Evolutionary conservation across 1,140 invertebrate genomes (phyloP), one percentile per base, ranked within the genome.

Genomic region (Cylas formicarius): DNA sequence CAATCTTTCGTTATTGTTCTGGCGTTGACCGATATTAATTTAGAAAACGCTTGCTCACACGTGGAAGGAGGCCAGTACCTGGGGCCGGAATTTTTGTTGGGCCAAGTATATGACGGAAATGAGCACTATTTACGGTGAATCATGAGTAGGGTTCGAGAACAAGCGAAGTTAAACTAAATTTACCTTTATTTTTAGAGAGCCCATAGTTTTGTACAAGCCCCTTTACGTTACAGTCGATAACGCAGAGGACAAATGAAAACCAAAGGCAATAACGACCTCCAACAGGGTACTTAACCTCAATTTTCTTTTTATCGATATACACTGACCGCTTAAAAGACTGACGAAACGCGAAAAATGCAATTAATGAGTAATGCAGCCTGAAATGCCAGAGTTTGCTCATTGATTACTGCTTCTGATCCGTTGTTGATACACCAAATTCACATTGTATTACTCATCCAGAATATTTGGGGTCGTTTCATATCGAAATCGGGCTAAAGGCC

Each of bases 1-100:
- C 29, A 32, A 32, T 32, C 8, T 32, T 32, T 13, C 11, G 11
- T 13, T 11, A 13, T 32, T 32, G 5, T 33, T 11, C 31, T 2
- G 7, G 18, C 1, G 31, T 32, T 32, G 22, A 23, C 4, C 36
- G 24, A 35, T 46, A 48, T 35, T 40, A 52, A 67, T 67, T 10
- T 61, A 86, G 84, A 84, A 56, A 72, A 75, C 21, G 81, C 81
- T 7, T 74, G 71, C 34, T 74, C 80, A 13, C 77, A 83, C 52
- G 82, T 86, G 0, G 85, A 87, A 67, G 86, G 84, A 11, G 86
- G 86, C 0, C 77, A 78, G 60, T 88, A 88, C 67, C 81, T 86
- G 20, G 84, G 83, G 13, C 83, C 84, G 0, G 85, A 88, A 66
- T 88, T 89, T 62, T 75, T 86, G 22, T 60, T 87, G 6, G 85